Conservation (phyloP, 2,888 invertebrate species). For the Lepidochitona cinerea region DNA sequence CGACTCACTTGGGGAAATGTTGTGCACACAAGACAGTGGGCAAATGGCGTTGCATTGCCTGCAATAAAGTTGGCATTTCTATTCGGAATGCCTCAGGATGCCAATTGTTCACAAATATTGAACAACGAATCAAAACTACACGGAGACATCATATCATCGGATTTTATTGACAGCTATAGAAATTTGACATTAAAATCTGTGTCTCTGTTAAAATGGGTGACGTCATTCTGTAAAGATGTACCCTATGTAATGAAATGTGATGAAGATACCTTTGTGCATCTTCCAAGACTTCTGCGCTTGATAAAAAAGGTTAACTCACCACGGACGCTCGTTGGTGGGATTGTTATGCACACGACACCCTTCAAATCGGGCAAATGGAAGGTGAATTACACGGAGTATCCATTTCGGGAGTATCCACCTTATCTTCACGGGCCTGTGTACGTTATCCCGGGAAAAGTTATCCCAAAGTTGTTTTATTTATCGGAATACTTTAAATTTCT, state of each 20-base stretch:
- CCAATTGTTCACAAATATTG: background rate
- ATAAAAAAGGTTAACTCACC: constrained; percentile 30
- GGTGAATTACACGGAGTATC: constrained; percentile 29
- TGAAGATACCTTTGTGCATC: constrained; percentile 65
- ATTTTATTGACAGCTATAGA: constrained; percentile 58
- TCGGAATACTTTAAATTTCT: constrained; percentile 71
- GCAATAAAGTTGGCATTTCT: constrained; percentile 24
- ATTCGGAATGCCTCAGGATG: constrained; percentile 13
- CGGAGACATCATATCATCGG: constrained; percentile 27
- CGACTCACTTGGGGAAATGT: constrained; percentile 32
- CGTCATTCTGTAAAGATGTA: constrained; percentile 48
- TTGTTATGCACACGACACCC: too few relatives aligned
- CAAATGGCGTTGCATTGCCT: background rate
- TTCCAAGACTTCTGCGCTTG: constrained; percentile 66
- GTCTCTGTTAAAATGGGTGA: constrained; percentile 60
- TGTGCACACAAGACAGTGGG: background rate
- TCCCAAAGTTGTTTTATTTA: constrained; percentile 53
- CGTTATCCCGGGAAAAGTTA: constrained; percentile 54
- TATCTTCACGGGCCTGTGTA: constrained; percentile 36
- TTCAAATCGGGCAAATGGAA: constrained; percentile 41
- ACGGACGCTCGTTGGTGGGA: constrained; percentile 54
- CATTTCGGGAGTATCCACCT: constrained; percentile 28
- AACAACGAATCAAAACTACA: constrained; percentile 23
- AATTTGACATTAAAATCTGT: constrained; percentile 65
- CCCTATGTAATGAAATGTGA: constrained; percentile 60